Evolutionary conservation across 2,797 vertebrate species (phyloP), one percentile per base, ranked within the genome.

Genomic region (Euthynnus affinis): DNA sequence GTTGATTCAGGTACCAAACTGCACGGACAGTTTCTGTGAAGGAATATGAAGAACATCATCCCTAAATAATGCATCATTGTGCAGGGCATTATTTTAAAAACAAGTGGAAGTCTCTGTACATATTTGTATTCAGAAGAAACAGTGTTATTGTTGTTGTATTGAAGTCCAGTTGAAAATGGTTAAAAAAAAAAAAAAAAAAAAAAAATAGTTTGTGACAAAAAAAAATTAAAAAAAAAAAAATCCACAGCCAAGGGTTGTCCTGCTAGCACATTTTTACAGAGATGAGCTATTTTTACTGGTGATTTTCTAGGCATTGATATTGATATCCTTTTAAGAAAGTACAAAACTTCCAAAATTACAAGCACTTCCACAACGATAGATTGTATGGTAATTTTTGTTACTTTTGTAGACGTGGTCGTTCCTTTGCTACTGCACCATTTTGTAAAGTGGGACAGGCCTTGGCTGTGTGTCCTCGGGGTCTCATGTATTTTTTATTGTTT

Each of bases 241-340:
- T 85, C 80, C 93, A 83, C 94, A 93, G 95, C 93, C 95, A 95
- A 94, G 94, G 94, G 76, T 92, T 93, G 95, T 95, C 94, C 95
- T 88, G 94, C 94, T 92, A 89, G 78, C 87, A 94, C 90, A 89
- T 96, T 96, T 96, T 94, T 96, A 96, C 94, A 95, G 89, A 96
- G 94, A 95, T 88, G 85, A 95, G 92, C 91, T 96, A 96, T 96
- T 96, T 96, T 96, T 96, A 95, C 94, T 94, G 94, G 88, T 95
- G 91, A 94, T 96, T 95, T 96, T 96, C 89, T 95, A 95, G 93
- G 80, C 85, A 89, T 92, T 92, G 89, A 89, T 93, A 93, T 85
- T 90, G 86, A 94, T 92, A 93, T 93, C 89, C 93, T 94, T 94
- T 93, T 89, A 85, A 91, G 91, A 92, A 91, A 93, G 83, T 89